Evolutionary conservation across 2,888 invertebrate species (phyloP), one percentile per base, ranked within the genome.

Genomic region (Gymnosoma rotundatum): DNA sequence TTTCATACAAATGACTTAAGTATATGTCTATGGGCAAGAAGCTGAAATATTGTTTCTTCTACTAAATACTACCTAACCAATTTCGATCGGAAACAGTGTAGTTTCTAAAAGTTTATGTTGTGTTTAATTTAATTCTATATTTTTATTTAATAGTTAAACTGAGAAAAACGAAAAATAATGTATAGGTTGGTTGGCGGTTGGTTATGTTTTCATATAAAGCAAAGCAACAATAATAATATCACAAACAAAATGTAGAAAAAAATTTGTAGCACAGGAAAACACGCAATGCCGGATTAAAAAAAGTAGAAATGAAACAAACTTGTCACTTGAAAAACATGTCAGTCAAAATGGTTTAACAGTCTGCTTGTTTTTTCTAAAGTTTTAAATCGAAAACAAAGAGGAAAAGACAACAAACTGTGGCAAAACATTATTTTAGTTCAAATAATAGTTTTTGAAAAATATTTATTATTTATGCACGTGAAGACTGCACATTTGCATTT

Each of bases 251-350:
- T 48, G n/a, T 50, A 69, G 25, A 38, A 60, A 82, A 66, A 25
- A 66, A 82, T 56, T 12, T 45, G 25, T 25, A 25, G n/a, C 16
- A 52, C 18, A 67, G 52, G 48, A 50, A 76, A 18, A 69, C 61
- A 80, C 32, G 52, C 66, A 79, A 38, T 12, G 21, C 12, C 10
- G 42, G 42, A 1, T 14, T 16, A 14, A 52, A 54, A 48, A 67
- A 32, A 14, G 21, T 21, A 18, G 32, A 60, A 69, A 50, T 42
- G 70, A 48, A 64, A 72, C 58, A 72, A 79, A 72, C 76, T 78
- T 78, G 80, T 73, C 83, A 84, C 78, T 78, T 80, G 67, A 80
- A 83, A 60, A 76, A 80, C 80, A 84, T 84, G 83, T 84, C 83
- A 84, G 56, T 84, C 80, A 84, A 80, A 78, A 76, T 80, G 83